A percentile compares a stretch with the other conserved stretches of the same genome.
Evolutionary conservation across 2,888 invertebrate genomes (phyloP).

Genomic region (Watsonalla binaria): DNA sequence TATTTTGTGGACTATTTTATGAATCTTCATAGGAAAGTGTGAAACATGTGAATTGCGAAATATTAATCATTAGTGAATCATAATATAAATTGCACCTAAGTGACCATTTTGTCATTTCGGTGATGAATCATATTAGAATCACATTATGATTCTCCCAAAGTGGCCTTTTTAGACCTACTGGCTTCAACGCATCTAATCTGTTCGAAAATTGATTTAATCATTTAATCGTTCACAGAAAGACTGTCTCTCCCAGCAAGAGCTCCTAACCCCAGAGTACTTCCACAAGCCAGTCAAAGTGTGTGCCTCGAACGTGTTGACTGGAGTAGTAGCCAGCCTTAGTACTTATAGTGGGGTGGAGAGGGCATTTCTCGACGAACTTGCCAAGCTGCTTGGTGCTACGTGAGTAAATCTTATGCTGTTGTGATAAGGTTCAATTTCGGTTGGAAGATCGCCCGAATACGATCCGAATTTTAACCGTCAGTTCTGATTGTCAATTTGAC

Average conservation of each 20-base stretch:
- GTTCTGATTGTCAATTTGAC: too few relatives aligned
- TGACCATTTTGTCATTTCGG: too few relatives aligned
- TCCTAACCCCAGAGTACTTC: conserved; percentile 83
- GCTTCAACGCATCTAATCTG: conserved; percentile 91
- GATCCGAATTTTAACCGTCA: too few relatives aligned
- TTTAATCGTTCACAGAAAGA: conserved; percentile 72
- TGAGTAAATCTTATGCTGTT: conserved; percentile 42
- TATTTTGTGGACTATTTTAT: too few relatives aligned
- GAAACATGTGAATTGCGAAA: too few relatives aligned
- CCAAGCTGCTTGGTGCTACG: conserved; percentile 85
- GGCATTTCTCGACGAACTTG: conserved; percentile 84
- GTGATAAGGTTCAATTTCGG: neutral
- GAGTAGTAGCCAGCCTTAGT: conserved; percentile 89
- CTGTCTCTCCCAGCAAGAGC: conserved; percentile 77
- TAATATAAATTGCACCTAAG: too few relatives aligned
- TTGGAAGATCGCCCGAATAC: neutral
- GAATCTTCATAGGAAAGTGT: too few relatives aligned
- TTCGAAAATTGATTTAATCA: too few relatives aligned
- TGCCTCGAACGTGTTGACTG: conserved; percentile 74
- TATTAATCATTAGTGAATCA: too few relatives aligned
- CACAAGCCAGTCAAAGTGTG: conserved; percentile 81
- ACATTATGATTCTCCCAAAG: too few relatives aligned
- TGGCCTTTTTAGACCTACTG: too few relatives aligned
- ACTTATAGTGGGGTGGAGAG: conserved; percentile 86
- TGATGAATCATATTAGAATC: too few relatives aligned